These are phyloP conservation scores for Psylliodes chrysocephalus DNA, from an alignment of 2,888 invertebrate genomes.

Conservation along the genomic window DNA sequence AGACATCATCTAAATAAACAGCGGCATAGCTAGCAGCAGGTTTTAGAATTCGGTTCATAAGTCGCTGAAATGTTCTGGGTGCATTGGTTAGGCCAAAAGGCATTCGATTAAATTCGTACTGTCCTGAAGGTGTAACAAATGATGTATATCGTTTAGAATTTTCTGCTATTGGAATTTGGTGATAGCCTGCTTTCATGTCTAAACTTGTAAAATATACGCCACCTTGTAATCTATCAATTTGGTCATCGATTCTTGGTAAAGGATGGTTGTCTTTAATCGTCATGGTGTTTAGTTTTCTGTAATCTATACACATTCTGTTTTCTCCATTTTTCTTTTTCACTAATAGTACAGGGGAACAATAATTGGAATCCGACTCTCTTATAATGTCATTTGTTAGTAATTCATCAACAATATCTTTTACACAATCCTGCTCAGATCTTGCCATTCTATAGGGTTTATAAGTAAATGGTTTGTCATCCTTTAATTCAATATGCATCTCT, in stretches of 20 bases:
- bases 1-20: constrained; percentile 3
- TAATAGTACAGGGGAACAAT: too few relatives aligned
- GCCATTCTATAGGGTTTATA: too few relatives aligned
- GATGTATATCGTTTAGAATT: background rate
- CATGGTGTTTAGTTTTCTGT: background rate
- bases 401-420: too few relatives aligned
- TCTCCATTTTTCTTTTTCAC: constrained; percentile 21
- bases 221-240: constrained; percentile 35
- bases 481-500: too few relatives aligned
- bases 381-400: too few relatives aligned
- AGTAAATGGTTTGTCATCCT: too few relatives aligned
- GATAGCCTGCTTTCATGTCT: constrained; percentile 3
- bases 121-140: constrained; percentile 9
- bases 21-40: background rate
- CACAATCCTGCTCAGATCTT: too few relatives aligned
- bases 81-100: constrained; percentile 1
- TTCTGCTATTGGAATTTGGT: constrained; percentile 7
- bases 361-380: too few relatives aligned
- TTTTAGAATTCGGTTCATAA: background rate
- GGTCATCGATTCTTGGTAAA: background rate
- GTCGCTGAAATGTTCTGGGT: background rate
- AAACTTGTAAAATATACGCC: constrained; percentile 3
- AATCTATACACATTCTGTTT: background rate
- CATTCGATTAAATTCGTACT: constrained; percentile 1
- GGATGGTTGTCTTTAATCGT: background rate